A percentile compares a stretch with the other conserved stretches of the same genome.
Evolutionary conservation across 1,140 invertebrate species (phyloP).

Genomic region (Whitmania pigra): DNA sequence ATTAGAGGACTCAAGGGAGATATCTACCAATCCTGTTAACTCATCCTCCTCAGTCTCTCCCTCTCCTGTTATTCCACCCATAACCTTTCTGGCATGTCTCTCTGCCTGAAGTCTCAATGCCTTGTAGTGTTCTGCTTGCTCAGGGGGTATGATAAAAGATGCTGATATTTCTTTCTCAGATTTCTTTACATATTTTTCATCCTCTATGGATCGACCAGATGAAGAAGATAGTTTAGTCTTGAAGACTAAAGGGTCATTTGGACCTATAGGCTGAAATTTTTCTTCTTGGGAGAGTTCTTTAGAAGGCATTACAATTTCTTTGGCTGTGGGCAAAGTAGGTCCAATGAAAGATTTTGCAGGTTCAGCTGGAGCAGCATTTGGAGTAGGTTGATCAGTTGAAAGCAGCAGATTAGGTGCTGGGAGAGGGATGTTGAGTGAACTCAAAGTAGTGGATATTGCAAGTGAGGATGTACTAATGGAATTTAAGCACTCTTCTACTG

Average conservation of each 20-base stretch:
- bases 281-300: constrained; percentile 11
- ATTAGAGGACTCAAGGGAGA: neutral
- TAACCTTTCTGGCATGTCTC: constrained; percentile 15
- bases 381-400: neutral
- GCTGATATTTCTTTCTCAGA: neutral
- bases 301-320: constrained; percentile 1
- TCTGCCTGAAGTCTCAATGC: constrained; percentile 18
- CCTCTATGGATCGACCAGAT: neutral
- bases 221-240: constrained; percentile 9
- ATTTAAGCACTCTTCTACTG: too few relatives aligned
- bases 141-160: constrained; percentile 20
- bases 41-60: constrained; percentile 18
- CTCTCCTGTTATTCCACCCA: constrained; percentile 11
- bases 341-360: constrained; percentile 17
- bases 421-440: constrained; percentile 10
- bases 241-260: constrained; percentile 25
- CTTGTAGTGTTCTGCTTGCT: constrained; percentile 20
- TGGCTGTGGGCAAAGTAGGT: constrained; percentile 5
- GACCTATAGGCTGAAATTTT: constrained; percentile 23
- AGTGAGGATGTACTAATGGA: too few relatives aligned
- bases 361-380: neutral
- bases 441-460: too few relatives aligned
- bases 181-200: neutral
- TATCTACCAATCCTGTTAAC: constrained; percentile 1
- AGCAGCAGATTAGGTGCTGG: constrained; percentile 4